Base-by-base conservation (phyloP, 2,113 vertebrate genomes). In the Physeter macrocephalus region DNA sequence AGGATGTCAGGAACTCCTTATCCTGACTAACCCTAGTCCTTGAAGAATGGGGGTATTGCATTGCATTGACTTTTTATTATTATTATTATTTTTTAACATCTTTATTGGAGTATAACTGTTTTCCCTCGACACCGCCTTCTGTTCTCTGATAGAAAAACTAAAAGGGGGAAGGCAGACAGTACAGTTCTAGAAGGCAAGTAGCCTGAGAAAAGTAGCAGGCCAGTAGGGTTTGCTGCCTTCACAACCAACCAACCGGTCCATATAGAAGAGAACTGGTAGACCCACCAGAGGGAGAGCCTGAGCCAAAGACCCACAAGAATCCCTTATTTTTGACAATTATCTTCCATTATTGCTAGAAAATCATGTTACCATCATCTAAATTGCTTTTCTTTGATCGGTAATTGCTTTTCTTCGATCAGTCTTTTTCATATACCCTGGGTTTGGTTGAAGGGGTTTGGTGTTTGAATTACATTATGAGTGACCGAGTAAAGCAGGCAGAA, bases 211-310 rank as follows among this genome's bases (percentile, higher is more conserved):
- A n/a, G 21, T 25, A 46, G 36, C 20, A 25, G 27, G 54, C 17
- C 23, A 27, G 31, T 14, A 12, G 8, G 21, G 31, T 62, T 43
- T 17, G 13, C 57, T 27, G 3, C 72, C 49, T 75, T 43, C 17
- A 46, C n/a, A n/a, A n/a, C n/a, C 2, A 1, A 4, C 25, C 14
- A 4, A 3, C 21, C 31, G 0, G 31, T 64, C 25, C 52, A 4
- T 2, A 21, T 2, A 41, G 71, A 75, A n/a, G 3, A 21, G 27
- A n/a, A 34, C 2, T 11, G n/a, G 29, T 4, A 31, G 39, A 14
- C 21, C 29, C 34, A 23, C 14, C 78, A 31, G n/a, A 29, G 25
- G 12, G 27, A 75, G 5, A 7, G 18, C 13, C 34, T 41, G 31
- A 67, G 39, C 23, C 62, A 46, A 85, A 41, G n/a, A 78, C 23